A percentile compares a stretch with the other conserved stretches of the same genome.
These are phyloP conservation scores for Mastomys natalensis DNA, from an alignment of 2,113 vertebrate species.

Conservation along the genomic window DNA sequence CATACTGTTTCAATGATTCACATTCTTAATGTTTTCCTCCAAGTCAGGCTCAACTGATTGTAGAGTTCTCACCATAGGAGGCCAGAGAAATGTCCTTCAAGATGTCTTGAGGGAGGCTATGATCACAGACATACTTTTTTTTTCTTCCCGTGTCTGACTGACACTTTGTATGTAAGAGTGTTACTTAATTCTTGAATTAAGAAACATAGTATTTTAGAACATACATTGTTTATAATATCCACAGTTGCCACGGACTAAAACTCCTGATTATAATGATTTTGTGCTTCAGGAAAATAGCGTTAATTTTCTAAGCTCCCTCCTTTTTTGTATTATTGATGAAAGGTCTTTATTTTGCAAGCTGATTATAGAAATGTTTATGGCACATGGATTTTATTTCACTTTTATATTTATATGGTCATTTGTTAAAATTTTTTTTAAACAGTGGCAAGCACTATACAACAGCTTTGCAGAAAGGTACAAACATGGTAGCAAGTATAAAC, in stretches of 20 bases:
- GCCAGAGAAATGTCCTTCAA: not conserved
- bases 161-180: not conserved
- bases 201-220: not conserved
- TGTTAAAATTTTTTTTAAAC: conserved; percentile 18
- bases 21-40: conserved; percentile 57
- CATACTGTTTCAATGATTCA: conserved; percentile 59
- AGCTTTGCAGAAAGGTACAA: conserved; percentile 15
- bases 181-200: not conserved
- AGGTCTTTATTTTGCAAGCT: conserved; percentile 26
- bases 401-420: conserved; percentile 16
- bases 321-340: conserved; percentile 30
- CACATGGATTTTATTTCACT: conserved; percentile 49
- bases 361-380: conserved; percentile 13
- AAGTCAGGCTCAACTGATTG: conserved; percentile 42
- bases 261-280: not conserved
- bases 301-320: not conserved
- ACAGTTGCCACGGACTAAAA: not conserved
- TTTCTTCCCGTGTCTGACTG: not conserved
- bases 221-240: not conserved
- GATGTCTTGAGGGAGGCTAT: too few species aligned
- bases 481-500: not conserved
- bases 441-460: not conserved
- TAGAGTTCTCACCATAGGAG: conserved; percentile 1
- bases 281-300: not conserved
- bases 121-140: not conserved